Percentiles rank a stretch among this genome's conserved stretches.
phyloP scores from a whole-genome alignment of 2,888 invertebrate genomes.

The Erpobdella octoculata region DNA sequence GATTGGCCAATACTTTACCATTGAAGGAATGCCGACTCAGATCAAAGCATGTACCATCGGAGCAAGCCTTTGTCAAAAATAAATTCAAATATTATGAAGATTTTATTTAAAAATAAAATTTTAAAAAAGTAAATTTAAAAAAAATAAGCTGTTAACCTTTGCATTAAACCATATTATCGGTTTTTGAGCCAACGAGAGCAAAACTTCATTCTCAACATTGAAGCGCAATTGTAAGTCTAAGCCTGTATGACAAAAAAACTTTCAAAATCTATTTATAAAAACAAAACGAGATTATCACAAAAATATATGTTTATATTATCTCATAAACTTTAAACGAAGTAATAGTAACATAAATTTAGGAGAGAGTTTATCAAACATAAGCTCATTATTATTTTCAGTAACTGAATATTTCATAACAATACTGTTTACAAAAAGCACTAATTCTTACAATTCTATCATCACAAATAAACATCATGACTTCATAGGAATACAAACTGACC shows the following conservation, averaged over 20 bases:
- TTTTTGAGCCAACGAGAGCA: not conserved
- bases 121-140: not conserved
- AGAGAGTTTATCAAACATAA: not conserved
- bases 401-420: not conserved
- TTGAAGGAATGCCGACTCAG: slow-evolving; percentile 6
- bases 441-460: not conserved
- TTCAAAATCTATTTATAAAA: too few relatives aligned
- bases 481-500: not conserved
- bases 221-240: not conserved
- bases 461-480: not conserved
- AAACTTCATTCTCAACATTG: slow-evolving; percentile 1
- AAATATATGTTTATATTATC: not conserved
- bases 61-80: not conserved
- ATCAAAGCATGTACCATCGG: not conserved
- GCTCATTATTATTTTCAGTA: not conserved
- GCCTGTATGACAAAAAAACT: not conserved
- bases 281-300: not conserved
- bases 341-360: not conserved
- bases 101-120: not conserved
- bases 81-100: not conserved
- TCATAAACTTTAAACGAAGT: not conserved
- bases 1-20: not conserved
- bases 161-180: slow-evolving; percentile 19
- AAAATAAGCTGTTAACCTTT: not conserved
- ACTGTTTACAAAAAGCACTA: not conserved